Base-by-base conservation (phyloP, 2,797 vertebrate species). In the Hozukius guyotensis region DNA sequence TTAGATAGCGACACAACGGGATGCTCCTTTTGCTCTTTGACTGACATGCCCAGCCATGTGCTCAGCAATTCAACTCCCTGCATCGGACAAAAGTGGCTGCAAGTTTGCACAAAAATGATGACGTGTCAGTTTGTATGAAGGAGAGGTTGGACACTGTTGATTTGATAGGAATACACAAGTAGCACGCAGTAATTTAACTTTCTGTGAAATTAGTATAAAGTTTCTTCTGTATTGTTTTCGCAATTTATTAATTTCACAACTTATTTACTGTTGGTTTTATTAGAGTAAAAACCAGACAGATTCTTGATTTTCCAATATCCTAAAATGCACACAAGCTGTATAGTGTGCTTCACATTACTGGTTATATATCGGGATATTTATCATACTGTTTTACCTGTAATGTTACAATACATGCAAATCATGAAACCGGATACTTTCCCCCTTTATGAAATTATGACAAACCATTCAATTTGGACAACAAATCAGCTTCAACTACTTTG, bases 1-100 rank as follows among this genome's bases (percentile, higher is more conserved):
- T 95, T 95, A 95, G 93, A 94, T 94, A 95, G 93, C 85, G 80
- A 91, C 94, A 90, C 94, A 90, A 94, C 91, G 88, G 94, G 93
- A 94, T 81, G 89, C 93, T 92, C 84, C 85, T 91, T 90, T 91
- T 91, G 89, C 91, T 92, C 88, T 91, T 91, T 95, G 93, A 95
- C 91, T 93, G 94, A 94, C 95, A 91, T 91, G 88, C 80, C 87
- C 90, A 89, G 85, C 82, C 91, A 87, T 87, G 92, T 92, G 92
- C 87, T 91, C 86, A 86, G 88, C 82, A 73, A 73, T 87, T 90
- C 87, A 77, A 81, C 89, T 85, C 85, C 53, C 78, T 62, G 81
- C 80, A 34, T 69, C 49, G 75, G 82, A 90, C 85, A 88, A 84
- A 52, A 85, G 81, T 85, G 78, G 59, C 67, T 22, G 25, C 75